Evolutionary conservation across 2,888 invertebrate genomes (phyloP), one percentile per base, ranked within the genome.

Genomic region (Eupithecia subfuscata): DNA sequence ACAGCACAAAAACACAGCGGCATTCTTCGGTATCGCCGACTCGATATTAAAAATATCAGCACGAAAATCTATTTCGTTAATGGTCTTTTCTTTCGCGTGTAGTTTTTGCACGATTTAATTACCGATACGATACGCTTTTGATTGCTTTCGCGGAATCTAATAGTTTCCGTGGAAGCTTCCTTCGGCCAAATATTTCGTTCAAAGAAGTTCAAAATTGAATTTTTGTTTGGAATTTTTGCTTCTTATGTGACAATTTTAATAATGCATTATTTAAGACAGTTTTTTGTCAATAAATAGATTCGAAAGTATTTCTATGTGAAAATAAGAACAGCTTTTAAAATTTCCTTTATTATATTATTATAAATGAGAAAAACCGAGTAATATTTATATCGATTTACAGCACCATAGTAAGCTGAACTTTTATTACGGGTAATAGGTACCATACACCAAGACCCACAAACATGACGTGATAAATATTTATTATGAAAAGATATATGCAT

Each of bases 31-130:
- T n/a, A n/a, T n/a, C 52, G 9, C n/a, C 9, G 22, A 56, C n/a
- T 56, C 11, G 4, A 22, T 56, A 56, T 56, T 56, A 56, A 22
- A 56, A 22, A 22, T n/a, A 56, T 16, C 30, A 65, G 37, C 37
- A 37, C 65, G 16, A 72, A 75, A 71, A 72, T 65, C 18, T 65
- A 75, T 73, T 70, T 16, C 60, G 65, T 43, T 69, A 52, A 75
- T 71, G 40, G 40, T 48, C 2, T 52, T 64, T 69, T 43, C 45
- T 25, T 65, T 77, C 25, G 78, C 77, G 77, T 78, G 79, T 71
- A 65, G 40, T 75, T 79, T 81, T 75, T 74, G 81, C 80, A 67
- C 67, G 76, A 80, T 78, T 79, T 71, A 73, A 81, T 80, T 77
- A 80, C 64, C 64, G 76, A 75, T 81, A 76, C 73, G 70, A 75